Conservation (phyloP, 2,888 invertebrate species). For the Sarcophaga variegata region DNA sequence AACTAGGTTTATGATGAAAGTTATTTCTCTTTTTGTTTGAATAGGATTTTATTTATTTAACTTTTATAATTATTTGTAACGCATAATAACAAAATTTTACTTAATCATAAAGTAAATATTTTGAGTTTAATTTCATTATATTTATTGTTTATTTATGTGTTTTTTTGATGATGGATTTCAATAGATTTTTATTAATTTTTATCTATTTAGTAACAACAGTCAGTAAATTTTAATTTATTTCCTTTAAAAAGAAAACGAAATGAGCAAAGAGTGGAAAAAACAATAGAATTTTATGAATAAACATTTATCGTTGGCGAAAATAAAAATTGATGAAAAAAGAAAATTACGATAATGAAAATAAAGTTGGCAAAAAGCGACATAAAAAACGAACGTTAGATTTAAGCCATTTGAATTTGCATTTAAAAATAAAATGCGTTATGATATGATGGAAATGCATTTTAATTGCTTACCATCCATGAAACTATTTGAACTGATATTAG, state of each 20-base stretch:
- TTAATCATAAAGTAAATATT: neutral
- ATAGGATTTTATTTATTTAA: slow-evolving; percentile 34
- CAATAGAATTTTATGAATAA: no score
- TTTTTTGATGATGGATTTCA: neutral
- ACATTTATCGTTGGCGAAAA: no score
- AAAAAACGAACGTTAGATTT: slow-evolving; percentile 26
- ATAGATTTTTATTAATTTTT: neutral
- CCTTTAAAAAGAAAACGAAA: neutral
- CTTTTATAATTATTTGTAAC: slow-evolving; percentile 12
- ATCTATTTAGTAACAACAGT: neutral
- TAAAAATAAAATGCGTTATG: slow-evolving; percentile 46
- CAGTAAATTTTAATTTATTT: slow-evolving; percentile 1
- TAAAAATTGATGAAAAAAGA: neutral
- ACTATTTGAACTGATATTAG: slow-evolving; percentile 27
- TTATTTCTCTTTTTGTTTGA: slow-evolving; percentile 22
- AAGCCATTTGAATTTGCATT: slow-evolving; percentile 49
- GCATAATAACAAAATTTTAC: neutral
- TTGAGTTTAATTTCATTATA: neutral
- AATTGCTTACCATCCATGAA: slow-evolving; percentile 49
- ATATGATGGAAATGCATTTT: slow-evolving; percentile 59
- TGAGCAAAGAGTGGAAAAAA: neutral
- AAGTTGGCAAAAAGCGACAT: neutral
- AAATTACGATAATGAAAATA: neutral
- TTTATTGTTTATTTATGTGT: no score
- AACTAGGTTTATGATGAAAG: no score